phyloP scores from a whole-genome alignment of 2,888 invertebrate species.

The Caenorhabditis angaria region DNA sequence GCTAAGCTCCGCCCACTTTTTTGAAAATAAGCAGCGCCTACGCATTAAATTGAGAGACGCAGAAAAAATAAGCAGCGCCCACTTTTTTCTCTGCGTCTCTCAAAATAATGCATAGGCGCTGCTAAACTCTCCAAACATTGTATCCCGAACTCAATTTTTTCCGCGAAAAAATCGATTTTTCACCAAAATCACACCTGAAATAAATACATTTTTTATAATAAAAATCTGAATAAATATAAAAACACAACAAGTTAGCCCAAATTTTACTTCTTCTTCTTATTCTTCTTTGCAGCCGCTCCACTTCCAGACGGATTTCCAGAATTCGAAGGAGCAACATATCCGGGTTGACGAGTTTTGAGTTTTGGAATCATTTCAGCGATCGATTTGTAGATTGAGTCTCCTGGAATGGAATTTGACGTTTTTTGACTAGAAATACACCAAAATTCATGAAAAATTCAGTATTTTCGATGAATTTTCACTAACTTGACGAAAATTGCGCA shows the following conservation, averaged over 20 bases:
- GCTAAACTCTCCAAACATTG: too few relatives aligned
- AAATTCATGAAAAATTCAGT: neutral
- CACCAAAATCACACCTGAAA: too few relatives aligned
- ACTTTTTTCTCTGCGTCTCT: too few relatives aligned
- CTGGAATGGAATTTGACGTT: slow-evolving; percentile 43
- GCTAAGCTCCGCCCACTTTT: too few relatives aligned
- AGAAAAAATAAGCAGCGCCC: too few relatives aligned
- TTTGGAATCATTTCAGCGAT: slow-evolving; percentile 70
- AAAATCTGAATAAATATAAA: slow-evolving; percentile 5
- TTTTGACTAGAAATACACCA: neutral
- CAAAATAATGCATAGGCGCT: too few relatives aligned
- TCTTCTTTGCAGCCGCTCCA: slow-evolving; percentile 41
- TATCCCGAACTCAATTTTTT: too few relatives aligned
- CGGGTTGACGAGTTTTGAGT: slow-evolving; percentile 67
- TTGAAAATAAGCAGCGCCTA: too few relatives aligned
- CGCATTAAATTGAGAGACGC: too few relatives aligned
- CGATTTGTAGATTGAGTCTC: slow-evolving; percentile 54
- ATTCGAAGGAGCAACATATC: slow-evolving; percentile 44
- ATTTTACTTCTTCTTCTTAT: slow-evolving; percentile 53
- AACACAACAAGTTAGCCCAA: neutral
- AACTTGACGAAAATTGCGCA: slow-evolving; percentile 54
- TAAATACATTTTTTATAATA: slow-evolving; percentile 9
- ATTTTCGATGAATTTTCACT: slow-evolving; percentile 7
- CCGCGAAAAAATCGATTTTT: too few relatives aligned
- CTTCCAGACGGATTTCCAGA: slow-evolving; percentile 25